A percentile compares a stretch with the other conserved stretches of the same genome.
These are phyloP conservation scores for Pseudocheirus occidentalis DNA, from an alignment of 2,797 vertebrate genomes.

Conservation along the genomic window DNA sequence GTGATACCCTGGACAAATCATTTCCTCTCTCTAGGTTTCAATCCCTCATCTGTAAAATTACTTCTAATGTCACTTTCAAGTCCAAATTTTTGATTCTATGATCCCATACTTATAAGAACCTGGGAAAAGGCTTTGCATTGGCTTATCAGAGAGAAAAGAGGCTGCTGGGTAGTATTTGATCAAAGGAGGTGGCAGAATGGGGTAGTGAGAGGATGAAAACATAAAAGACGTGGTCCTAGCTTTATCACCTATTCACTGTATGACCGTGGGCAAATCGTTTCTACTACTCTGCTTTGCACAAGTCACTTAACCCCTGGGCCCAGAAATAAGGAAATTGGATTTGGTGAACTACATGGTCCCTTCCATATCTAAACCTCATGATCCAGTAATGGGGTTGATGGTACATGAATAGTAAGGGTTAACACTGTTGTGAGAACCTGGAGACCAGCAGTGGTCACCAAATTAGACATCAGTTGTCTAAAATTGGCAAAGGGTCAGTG, in stretches of 20 bases:
- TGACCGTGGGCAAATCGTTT: conserved; percentile 1
- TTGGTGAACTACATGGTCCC: too few species aligned
- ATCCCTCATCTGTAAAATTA: neutral
- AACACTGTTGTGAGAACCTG: too few species aligned
- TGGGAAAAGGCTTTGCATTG: neutral
- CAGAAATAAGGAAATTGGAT: too few species aligned
- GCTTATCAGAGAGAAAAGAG: conserved; percentile 11
- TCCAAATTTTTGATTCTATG: neutral
- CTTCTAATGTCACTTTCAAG: neutral
- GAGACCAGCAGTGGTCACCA: too few species aligned
- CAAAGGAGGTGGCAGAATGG: neutral
- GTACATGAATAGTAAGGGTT: too few species aligned
- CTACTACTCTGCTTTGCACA: neutral
- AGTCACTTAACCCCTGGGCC: too few species aligned
- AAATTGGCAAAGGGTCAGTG: too few species aligned
- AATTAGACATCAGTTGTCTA: too few species aligned
- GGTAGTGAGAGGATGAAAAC: neutral
- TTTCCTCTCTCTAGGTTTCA: neutral
- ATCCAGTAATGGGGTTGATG: too few species aligned
- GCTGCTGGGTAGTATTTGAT: neutral
- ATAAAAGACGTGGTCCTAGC: neutral
- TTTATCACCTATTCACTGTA: neutral
- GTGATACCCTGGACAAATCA: neutral
- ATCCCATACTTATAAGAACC: neutral
- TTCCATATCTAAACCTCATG: too few species aligned